These are phyloP conservation scores for Cyprinodon diabolis DNA, from an alignment of 2,797 vertebrate genomes.

Conservation along the genomic window DNA sequence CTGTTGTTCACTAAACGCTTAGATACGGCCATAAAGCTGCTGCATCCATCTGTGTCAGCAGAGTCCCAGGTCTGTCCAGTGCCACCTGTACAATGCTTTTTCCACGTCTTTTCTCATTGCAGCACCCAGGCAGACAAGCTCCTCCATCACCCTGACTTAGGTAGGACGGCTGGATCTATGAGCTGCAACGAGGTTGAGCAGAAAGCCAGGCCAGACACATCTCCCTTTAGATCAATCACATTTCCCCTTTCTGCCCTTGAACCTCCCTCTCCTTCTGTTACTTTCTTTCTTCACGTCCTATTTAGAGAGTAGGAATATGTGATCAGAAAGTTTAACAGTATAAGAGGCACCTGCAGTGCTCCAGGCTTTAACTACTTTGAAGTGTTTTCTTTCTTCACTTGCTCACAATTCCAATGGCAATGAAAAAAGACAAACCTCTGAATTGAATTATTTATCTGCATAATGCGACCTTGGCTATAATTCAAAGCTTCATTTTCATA, in stretches of 20 bases:
- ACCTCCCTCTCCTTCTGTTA: slow-evolving; percentile 58
- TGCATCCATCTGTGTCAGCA: slow-evolving; percentile 29
- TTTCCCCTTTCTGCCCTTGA: slow-evolving; percentile 78
- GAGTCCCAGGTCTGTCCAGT: slow-evolving; percentile 54
- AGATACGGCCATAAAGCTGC: slow-evolving; percentile 38
- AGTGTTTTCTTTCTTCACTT: background rate
- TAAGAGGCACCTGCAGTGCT: slow-evolving; percentile 43
- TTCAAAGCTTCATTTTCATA: background rate
- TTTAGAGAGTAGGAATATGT: slow-evolving; percentile 64
- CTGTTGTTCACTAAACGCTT: slow-evolving; percentile 12
- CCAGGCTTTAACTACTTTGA: background rate
- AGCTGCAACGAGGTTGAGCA: slow-evolving; percentile 64
- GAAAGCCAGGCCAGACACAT: slow-evolving; percentile 75
- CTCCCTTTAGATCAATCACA: slow-evolving; percentile 80
- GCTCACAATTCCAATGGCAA: slow-evolving; percentile 3
- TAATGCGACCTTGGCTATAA: background rate
- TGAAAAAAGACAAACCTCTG: slow-evolving; percentile 13
- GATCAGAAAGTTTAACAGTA: slow-evolving; percentile 57
- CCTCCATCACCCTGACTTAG: slow-evolving; percentile 78
- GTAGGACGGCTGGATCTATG: slow-evolving; percentile 76
- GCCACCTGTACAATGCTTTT: slow-evolving; percentile 52
- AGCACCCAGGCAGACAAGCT: slow-evolving; percentile 71
- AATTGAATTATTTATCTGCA: background rate
- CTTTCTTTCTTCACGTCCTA: slow-evolving; percentile 62
- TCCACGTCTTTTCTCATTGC: slow-evolving; percentile 58